Conservation (phyloP, 2,888 invertebrate species). For the Eumerus sabulonum region DNA sequence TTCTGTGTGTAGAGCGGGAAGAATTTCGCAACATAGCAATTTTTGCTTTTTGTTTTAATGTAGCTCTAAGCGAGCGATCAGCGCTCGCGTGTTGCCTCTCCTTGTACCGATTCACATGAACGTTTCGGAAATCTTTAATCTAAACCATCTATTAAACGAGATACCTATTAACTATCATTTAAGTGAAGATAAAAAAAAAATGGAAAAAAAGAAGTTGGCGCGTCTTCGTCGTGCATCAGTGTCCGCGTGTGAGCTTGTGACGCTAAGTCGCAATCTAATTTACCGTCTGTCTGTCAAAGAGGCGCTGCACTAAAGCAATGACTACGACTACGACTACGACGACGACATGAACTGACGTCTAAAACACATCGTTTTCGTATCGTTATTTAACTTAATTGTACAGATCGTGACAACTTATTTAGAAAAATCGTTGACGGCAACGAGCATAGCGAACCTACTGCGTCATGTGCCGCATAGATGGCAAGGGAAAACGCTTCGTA, state of each 20-base stretch:
- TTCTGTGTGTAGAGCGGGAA: conserved; percentile 38
- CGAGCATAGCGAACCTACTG: background rate
- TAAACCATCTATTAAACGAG: conserved; percentile 63
- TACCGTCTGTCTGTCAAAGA: conserved; percentile 56
- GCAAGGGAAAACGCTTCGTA: conserved; percentile 20
- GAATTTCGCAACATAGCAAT: conserved; percentile 61
- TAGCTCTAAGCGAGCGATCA: too few species aligned
- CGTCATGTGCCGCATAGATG: conserved; percentile 19
- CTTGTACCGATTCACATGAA: conserved; percentile 67
- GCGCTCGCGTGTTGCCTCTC: conserved; percentile 25
- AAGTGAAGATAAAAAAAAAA: conserved; percentile 14
- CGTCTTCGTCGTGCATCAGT: conserved; percentile 50
- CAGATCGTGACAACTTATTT: conserved; percentile 69
- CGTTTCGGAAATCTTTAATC: conserved; percentile 60
- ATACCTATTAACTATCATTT: conserved; percentile 63
- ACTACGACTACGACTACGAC: background rate
- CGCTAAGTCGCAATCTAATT: conserved; percentile 46
- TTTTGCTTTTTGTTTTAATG: conserved; percentile 55
- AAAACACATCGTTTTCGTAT: conserved; percentile 67
- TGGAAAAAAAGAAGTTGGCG: conserved; percentile 15
- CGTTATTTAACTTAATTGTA: conserved; percentile 68
- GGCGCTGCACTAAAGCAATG: conserved; percentile 31
- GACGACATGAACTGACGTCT: conserved; percentile 61
- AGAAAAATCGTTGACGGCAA: conserved; percentile 36
- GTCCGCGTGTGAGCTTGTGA: too few species aligned